Conservation (phyloP, 2,888 invertebrate species). For the Drosophila peninsularis region DNA sequence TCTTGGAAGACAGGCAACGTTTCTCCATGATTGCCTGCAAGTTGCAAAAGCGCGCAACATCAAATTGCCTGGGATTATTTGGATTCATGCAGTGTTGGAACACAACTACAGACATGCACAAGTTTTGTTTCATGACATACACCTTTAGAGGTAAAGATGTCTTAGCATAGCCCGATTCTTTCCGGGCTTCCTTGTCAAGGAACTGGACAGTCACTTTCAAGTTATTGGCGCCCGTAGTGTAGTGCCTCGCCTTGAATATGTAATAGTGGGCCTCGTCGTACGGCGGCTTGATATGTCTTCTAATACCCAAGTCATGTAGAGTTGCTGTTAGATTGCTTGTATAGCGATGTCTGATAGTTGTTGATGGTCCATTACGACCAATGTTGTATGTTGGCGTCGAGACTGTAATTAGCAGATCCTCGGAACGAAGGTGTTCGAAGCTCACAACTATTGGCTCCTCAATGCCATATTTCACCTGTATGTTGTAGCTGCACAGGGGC, state of each 20-base stretch:
- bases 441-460: slow-evolving; percentile 33
- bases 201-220: slow-evolving; percentile 20
- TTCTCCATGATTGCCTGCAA: slow-evolving; percentile 32
- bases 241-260: slow-evolving; percentile 25
- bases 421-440: slow-evolving; percentile 13
- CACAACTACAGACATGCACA: slow-evolving; percentile 12
- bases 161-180: not conserved
- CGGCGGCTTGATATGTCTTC: slow-evolving; percentile 26
- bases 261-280: slow-evolving; percentile 26
- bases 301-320: slow-evolving; percentile 27
- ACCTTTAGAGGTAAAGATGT: slow-evolving; percentile 14
- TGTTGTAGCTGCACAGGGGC: slow-evolving; percentile 31
- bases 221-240: slow-evolving; percentile 22
- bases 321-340: slow-evolving; percentile 31
- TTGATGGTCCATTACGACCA: not conserved
- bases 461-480: slow-evolving; percentile 20
- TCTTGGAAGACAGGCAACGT: not conserved
- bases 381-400: slow-evolving; percentile 34
- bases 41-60: slow-evolving; percentile 25
- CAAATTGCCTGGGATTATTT: not conserved
- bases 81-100: slow-evolving; percentile 18
- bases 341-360: not conserved
- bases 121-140: slow-evolving; percentile 6
- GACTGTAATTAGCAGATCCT: slow-evolving; percentile 20
- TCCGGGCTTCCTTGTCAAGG: not conserved